Evolutionary conservation across 2,797 vertebrate genomes (phyloP).

Genomic region (Sylvia borin): DNA sequence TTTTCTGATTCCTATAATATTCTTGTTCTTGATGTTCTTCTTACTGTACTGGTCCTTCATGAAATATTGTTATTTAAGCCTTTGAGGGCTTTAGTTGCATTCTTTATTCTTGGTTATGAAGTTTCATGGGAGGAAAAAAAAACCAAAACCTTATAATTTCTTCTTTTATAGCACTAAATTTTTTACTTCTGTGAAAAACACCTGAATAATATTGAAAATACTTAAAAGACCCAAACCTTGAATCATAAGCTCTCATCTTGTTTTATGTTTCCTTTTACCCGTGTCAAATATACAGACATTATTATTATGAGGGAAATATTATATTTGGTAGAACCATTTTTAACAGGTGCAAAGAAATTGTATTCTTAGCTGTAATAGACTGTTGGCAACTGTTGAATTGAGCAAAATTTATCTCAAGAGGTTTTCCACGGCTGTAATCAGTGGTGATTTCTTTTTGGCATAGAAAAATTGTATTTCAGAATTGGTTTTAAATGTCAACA

Average conservation of each 20-base stretch:
- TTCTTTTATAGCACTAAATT: background rate
- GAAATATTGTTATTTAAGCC: background rate
- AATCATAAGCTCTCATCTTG: background rate
- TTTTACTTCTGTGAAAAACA: background rate
- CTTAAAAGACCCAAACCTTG: rapidly evolving
- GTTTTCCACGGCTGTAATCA: background rate
- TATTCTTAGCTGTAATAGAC: background rate
- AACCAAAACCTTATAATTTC: background rate
- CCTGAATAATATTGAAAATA: background rate
- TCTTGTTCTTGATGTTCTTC: background rate
- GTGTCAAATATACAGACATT: background rate
- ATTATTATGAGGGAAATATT: background rate
- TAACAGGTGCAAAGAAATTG: background rate
- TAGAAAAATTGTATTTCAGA: background rate
- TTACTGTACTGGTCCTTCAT: background rate
- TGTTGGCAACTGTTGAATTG: background rate
- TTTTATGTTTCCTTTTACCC: background rate
- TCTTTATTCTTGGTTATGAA: background rate
- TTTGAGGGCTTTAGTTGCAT: background rate
- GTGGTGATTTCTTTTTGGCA: background rate
- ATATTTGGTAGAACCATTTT: background rate
- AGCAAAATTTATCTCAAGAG: background rate
- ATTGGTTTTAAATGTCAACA: background rate
- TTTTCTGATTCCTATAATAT: background rate
- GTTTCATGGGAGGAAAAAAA: background rate